phyloP scores from a whole-genome alignment of 2,888 invertebrate species.

The Lapara coniferarum region DNA sequence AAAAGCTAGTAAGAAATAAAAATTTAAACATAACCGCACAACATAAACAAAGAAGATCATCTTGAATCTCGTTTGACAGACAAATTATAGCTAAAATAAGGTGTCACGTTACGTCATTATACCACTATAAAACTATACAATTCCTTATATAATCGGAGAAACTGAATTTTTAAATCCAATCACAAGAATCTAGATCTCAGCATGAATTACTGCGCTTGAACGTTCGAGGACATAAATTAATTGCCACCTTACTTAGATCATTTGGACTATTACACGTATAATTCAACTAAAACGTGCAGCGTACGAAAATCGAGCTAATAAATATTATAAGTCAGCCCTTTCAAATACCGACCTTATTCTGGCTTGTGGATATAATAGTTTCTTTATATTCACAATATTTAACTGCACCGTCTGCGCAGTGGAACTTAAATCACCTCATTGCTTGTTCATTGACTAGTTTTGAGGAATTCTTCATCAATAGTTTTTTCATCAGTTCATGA shows the following conservation, averaged over 20 bases:
- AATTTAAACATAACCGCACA: neutral
- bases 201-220: conserved; percentile 6
- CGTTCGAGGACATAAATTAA: conserved; percentile 23
- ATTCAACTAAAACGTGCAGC: conserved; percentile 49
- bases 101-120: neutral
- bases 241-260: conserved; percentile 19
- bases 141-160: conserved; percentile 12
- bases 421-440: neutral
- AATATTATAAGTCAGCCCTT: conserved; percentile 67
- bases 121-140: neutral
- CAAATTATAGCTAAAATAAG: neutral
- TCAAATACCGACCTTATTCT: conserved; percentile 76
- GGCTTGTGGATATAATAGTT: conserved; percentile 39
- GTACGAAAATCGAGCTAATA: conserved; percentile 38
- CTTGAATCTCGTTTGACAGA: conserved; percentile 2
- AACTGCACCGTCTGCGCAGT: neutral
- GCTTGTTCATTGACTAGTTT: too few species aligned
- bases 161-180: neutral
- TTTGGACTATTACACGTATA: conserved; percentile 15
- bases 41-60: neutral
- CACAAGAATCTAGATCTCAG: conserved; percentile 13
- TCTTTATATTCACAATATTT: conserved; percentile 18
- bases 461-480: too few species aligned
- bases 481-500: too few species aligned
- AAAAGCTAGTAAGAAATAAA: too few species aligned